phyloP scores from a whole-genome alignment of 1,140 invertebrate genomes.

The Trachelipus rathkii region DNA sequence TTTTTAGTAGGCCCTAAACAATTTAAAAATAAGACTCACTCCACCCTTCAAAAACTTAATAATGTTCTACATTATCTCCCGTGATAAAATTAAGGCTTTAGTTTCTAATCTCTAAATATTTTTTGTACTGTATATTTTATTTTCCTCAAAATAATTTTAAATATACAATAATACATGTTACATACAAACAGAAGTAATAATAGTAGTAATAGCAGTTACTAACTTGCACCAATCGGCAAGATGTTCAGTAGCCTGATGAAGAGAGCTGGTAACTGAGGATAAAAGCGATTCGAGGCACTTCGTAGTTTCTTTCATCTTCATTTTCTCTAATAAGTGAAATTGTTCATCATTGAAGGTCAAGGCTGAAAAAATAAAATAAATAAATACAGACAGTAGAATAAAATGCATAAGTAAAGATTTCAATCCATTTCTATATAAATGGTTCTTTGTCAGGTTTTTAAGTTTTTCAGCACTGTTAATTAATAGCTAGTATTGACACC shows the following conservation, averaged over 20 bases:
- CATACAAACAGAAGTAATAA: not conserved
- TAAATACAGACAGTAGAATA: not conserved
- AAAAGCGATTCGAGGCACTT: constrained; percentile 63
- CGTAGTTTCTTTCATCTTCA: constrained; percentile 65
- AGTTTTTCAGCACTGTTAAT: too few species aligned
- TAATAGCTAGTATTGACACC: too few species aligned
- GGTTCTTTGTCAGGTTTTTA: too few species aligned
- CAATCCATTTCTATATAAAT: constrained; percentile 23
- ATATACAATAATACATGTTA: not conserved
- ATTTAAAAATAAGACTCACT: too few species aligned
- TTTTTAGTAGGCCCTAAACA: too few species aligned
- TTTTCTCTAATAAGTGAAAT: constrained; percentile 83
- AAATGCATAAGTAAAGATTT: constrained; percentile 17
- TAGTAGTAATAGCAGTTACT: constrained; percentile 23
- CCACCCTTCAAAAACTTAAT: not conserved
- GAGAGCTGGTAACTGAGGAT: constrained; percentile 60
- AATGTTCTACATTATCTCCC: too few species aligned
- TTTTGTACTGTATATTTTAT: too few species aligned
- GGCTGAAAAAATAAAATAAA: constrained; percentile 34
- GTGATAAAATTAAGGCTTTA: not conserved
- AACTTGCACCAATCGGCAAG: constrained; percentile 75
- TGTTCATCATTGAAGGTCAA: constrained; percentile 89
- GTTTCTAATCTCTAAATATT: too few species aligned
- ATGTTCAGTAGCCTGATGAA: constrained; percentile 64
- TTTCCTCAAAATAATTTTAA: too few species aligned